Conservation (phyloP, 2,113 vertebrate species). For the Pongo abelii region DNA sequence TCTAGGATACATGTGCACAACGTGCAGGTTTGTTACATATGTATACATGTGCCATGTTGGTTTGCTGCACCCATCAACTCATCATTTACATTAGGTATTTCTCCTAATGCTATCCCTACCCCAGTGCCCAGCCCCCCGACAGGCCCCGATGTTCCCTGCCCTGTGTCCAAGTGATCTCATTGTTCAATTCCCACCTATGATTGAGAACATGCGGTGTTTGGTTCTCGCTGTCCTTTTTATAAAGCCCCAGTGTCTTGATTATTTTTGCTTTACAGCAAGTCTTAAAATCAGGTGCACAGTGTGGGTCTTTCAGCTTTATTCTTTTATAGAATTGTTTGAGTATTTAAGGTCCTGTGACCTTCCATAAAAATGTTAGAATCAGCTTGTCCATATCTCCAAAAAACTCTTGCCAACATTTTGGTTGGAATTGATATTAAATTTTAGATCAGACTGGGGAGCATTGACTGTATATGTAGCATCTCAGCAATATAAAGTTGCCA, state of each 20-base stretch:
- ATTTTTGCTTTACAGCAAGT: neutral
- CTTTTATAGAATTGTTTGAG: slow-evolving; percentile 34
- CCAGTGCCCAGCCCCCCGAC: too few species aligned
- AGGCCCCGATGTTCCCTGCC: too few species aligned
- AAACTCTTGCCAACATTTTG: slow-evolving; percentile 28
- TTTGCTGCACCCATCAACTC: too few species aligned
- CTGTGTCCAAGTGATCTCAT: too few species aligned
- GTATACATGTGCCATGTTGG: too few species aligned
- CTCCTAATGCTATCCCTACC: too few species aligned
- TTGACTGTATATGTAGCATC: neutral
- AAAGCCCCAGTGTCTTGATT: neutral
- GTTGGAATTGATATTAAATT: neutral
- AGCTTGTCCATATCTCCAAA: neutral
- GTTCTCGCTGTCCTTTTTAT: neutral
- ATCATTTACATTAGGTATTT: too few species aligned
- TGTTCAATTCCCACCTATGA: too few species aligned
- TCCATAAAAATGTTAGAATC: neutral
- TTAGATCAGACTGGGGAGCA: slow-evolving; percentile 13
- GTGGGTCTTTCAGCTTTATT: neutral
- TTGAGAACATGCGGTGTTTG: too few species aligned
- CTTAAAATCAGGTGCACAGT: neutral
- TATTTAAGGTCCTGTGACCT: slow-evolving; percentile 29
- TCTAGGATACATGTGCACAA: too few species aligned
- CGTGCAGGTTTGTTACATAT: too few species aligned
- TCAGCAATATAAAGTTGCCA: neutral